Percentiles rank a stretch among this genome's conserved stretches.
phyloP scores from a whole-genome alignment of 1,140 invertebrate genomes.

The Cherax quadricarinatus region DNA sequence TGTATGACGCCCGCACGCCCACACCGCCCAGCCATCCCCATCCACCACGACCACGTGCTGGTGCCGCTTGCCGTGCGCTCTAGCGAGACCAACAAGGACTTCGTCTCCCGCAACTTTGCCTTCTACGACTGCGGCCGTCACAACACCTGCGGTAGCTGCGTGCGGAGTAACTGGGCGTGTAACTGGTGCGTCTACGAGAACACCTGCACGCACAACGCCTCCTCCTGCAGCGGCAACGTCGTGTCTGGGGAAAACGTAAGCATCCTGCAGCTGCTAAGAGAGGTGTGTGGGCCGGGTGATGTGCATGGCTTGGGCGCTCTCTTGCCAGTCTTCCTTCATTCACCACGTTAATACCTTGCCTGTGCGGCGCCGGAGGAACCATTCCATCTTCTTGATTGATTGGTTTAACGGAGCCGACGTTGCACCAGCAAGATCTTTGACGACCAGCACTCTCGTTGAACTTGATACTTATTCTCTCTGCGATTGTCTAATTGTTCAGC shows the following conservation, averaged over 20 bases:
- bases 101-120: constrained; percentile 94
- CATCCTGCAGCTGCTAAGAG: constrained; percentile 74
- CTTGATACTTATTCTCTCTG: too few relatives aligned
- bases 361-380: too few relatives aligned
- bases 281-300: constrained; percentile 70
- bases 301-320: constrained; percentile 26
- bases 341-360: too few relatives aligned
- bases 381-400: too few relatives aligned
- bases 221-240: constrained; percentile 87
- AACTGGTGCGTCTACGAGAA: constrained; percentile 98
- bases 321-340: neutral
- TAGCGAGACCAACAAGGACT: constrained; percentile 96
- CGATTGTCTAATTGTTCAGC: too few relatives aligned
- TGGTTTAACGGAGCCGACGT: too few relatives aligned
- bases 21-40: constrained; percentile 87
- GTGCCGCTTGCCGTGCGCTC: constrained; percentile 95
- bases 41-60: constrained; percentile 87
- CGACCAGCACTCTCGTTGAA: too few relatives aligned
- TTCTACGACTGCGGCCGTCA: constrained; percentile 96
- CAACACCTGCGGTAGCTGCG: constrained; percentile 89
- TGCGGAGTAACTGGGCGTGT: constrained; percentile 92
- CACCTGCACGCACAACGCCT: constrained; percentile 92
- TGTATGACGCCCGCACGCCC: constrained; percentile 90
- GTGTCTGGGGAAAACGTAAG: constrained; percentile 89
- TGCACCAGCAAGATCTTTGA: too few relatives aligned